Evolutionary conservation across 2,113 vertebrate genomes (phyloP).

Genomic region (Ariopsis seemanni): DNA sequence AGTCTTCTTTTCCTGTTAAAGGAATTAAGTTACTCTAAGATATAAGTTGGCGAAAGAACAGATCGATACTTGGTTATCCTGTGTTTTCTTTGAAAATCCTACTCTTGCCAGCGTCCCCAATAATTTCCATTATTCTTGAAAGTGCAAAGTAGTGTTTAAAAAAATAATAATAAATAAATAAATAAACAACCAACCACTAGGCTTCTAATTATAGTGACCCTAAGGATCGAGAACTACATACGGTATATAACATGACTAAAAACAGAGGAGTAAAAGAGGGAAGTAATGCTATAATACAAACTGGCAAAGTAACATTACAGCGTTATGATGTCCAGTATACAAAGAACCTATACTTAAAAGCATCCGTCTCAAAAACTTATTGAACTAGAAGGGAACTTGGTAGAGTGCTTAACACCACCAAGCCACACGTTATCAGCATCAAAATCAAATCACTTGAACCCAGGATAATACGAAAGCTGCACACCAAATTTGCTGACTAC

Average conservation of each 20-base stretch:
- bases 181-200: constrained; percentile 54
- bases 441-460: too few species aligned
- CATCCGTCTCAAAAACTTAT: too few species aligned
- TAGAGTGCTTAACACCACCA: too few species aligned
- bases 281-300: too few species aligned
- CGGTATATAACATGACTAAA: background rate
- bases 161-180: background rate
- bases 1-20: constrained; percentile 49
- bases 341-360: background rate
- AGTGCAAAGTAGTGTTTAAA: constrained; percentile 44
- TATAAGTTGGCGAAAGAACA: constrained; percentile 50
- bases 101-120: constrained; percentile 42
- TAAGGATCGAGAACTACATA: too few species aligned
- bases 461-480: too few species aligned
- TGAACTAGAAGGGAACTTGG: too few species aligned
- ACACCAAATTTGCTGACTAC: too few species aligned
- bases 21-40: constrained; percentile 54
- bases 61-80: constrained; percentile 60
- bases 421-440: too few species aligned
- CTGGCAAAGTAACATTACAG: background rate
- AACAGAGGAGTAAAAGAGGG: background rate
- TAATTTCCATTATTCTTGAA: constrained; percentile 25
- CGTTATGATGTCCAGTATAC: background rate
- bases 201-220: constrained; percentile 24
- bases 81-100: constrained; percentile 58